Evolutionary conservation across 2,113 vertebrate genomes (phyloP).

Genomic region (Cyprinus carpio): DNA sequence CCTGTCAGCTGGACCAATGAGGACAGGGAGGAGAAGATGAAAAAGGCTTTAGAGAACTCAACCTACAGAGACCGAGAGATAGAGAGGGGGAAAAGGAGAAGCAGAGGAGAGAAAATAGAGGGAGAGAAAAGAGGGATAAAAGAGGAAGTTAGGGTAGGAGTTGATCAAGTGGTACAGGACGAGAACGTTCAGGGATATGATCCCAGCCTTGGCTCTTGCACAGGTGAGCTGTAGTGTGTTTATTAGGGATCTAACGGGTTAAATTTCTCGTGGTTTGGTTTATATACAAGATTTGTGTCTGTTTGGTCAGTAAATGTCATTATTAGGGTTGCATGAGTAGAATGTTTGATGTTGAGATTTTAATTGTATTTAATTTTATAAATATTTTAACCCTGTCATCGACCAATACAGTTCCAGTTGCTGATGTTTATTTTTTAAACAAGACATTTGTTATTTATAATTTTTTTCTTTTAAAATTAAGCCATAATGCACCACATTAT

Average conservation of each 20-base stretch:
- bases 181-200: constrained; percentile 82
- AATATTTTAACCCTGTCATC: too few species aligned
- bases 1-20: constrained; percentile 52
- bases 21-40: constrained; percentile 68
- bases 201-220: constrained; percentile 74
- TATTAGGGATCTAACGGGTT: background rate
- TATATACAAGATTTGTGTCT: background rate
- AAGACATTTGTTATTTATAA: background rate
- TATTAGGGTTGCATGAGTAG: background rate
- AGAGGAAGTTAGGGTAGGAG: constrained; percentile 67
- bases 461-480: background rate
- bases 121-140: constrained; percentile 59
- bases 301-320: background rate
- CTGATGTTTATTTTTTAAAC: too few species aligned
- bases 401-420: too few species aligned
- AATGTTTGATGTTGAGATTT: background rate
- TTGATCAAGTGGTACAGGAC: constrained; percentile 80
- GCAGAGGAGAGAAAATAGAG: constrained; percentile 49
- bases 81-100: constrained; percentile 55
- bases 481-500: too few species aligned
- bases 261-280: background rate
- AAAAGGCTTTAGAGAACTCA: constrained; percentile 67
- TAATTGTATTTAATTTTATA: background rate
- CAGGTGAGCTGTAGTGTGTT: constrained; percentile 45
- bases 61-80: constrained; percentile 66